Evolutionary conservation across 2,797 vertebrate genomes (phyloP), one percentile per base, ranked within the genome.

Genomic region (Brachyalestes nurse): DNA sequence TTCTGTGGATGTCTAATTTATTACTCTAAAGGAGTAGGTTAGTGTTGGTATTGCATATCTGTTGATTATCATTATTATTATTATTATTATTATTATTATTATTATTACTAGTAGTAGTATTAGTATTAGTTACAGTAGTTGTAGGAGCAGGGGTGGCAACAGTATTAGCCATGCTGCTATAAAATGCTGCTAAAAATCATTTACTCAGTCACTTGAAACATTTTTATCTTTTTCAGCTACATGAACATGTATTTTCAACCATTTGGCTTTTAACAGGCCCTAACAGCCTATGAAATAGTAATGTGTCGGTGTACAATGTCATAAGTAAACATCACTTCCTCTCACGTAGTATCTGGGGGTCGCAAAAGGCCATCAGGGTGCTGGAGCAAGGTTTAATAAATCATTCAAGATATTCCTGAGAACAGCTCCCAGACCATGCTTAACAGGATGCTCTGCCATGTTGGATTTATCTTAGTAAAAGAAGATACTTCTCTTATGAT

Each of bases 321-420:
- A 72, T 77, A 65, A 77, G 40, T 38, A 77, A 77, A 47, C 38
- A 66, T 74, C 17, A 21, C 57, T 58, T 69, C 57, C 64, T 62
- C 40, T 70, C 17, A 53, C 10, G 47, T 6, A 49, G 23, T 72
- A 42, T 66, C 49, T 16, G 55, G 53, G 65, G 60, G 60, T 58
- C 77, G 34, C 19, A 45, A 74, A 66, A 69, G 53, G 58, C 75
- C 55, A 62, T 34, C 61, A 28, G 49, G 40, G 60, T 72, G 60
- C 12, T 42, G n/a, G 61, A 79, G 47, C 28, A 83, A 19, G 25
- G 28, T 65, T 60, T 60, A 77, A 79, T 82, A 84, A 81, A 82
- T 82, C 62, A 82, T 80, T 84, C 74, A 82, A 82, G 60, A 57
- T 72, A 55, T 77, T 79, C 62, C 61, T 62, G 74, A 67, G 77